Conservation (phyloP, 2,888 invertebrate species). For the Callyntrura guangdongensis region DNA sequence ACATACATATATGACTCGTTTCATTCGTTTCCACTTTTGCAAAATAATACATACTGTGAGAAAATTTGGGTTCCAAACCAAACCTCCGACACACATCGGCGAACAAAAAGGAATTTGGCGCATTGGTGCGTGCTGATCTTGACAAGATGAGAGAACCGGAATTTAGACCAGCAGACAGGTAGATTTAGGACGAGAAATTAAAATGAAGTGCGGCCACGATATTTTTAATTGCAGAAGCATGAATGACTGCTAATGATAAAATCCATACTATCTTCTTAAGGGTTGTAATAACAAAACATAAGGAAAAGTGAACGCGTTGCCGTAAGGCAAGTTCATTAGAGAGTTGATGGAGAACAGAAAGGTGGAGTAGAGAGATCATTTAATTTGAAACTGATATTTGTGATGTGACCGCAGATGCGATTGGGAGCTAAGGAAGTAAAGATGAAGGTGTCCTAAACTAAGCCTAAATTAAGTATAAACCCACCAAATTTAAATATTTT, state of each 20-base stretch:
- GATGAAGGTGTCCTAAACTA: not conserved
- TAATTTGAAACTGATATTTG: not conserved
- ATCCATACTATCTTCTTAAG: not conserved
- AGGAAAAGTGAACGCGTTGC: not conserved
- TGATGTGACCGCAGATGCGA: not conserved
- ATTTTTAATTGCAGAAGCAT: not conserved
- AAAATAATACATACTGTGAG: too few species aligned
- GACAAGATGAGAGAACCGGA: slow-evolving; percentile 14
- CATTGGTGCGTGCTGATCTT: not conserved
- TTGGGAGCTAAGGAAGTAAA: not conserved
- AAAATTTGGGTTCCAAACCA: too few species aligned
- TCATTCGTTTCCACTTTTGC: too few species aligned
- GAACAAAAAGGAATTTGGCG: not conserved
- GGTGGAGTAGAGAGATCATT: not conserved
- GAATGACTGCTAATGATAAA: not conserved
- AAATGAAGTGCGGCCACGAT: not conserved
- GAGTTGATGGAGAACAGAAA: not conserved
- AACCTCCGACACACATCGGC: too few species aligned
- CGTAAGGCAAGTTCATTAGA: not conserved
- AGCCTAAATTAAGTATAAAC: not conserved
- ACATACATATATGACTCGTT: too few species aligned
- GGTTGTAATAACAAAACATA: not conserved
- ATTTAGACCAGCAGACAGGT: not conserved
- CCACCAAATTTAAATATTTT: slow-evolving; percentile 12
- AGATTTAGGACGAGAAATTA: not conserved